These are phyloP conservation scores for Enteromius afrohamiltoni DNA, from an alignment of 2,797 vertebrate species.

Conservation along the genomic window DNA sequence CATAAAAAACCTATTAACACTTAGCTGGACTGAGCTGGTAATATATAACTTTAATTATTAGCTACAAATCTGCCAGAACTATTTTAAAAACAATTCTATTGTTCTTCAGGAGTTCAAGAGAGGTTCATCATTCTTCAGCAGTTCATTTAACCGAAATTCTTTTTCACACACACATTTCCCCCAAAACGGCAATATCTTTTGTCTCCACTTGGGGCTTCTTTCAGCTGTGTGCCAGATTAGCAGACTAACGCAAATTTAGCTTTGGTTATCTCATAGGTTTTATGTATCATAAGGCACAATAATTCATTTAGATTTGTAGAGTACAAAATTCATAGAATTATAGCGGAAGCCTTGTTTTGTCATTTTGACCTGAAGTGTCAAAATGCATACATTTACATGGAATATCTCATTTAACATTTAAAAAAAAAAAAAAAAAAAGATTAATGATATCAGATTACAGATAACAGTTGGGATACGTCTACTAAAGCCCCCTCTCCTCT, in stretches of 20 bases:
- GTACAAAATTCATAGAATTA: background rate
- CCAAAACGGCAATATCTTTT: background rate
- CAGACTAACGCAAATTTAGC: background rate
- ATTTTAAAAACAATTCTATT: slow-evolving; percentile 65
- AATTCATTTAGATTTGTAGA: background rate
- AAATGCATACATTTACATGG: background rate
- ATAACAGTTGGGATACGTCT: background rate
- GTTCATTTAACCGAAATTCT: slow-evolving; percentile 20
- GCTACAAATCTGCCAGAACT: slow-evolving; percentile 69
- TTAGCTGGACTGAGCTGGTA: slow-evolving; percentile 65
- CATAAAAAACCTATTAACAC: slow-evolving; percentile 72
- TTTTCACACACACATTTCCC: background rate
- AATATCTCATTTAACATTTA: background rate
- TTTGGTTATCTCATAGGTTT: background rate
- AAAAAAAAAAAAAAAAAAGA: too few relatives aligned
- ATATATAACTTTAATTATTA: slow-evolving; percentile 80
- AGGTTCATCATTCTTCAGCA: slow-evolving; percentile 68
- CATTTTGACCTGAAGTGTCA: background rate
- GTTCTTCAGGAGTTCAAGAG: slow-evolving; percentile 64
- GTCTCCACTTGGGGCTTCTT: background rate
- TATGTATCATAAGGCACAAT: background rate
- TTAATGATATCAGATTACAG: background rate
- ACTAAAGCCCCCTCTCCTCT: background rate
- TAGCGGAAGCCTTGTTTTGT: background rate
- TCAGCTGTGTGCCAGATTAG: background rate